Percentiles rank a stretch among this genome's conserved stretches.
These are phyloP conservation scores for Archocentrus centrarchus DNA, from an alignment of 2,113 vertebrate species.

Conservation along the genomic window DNA sequence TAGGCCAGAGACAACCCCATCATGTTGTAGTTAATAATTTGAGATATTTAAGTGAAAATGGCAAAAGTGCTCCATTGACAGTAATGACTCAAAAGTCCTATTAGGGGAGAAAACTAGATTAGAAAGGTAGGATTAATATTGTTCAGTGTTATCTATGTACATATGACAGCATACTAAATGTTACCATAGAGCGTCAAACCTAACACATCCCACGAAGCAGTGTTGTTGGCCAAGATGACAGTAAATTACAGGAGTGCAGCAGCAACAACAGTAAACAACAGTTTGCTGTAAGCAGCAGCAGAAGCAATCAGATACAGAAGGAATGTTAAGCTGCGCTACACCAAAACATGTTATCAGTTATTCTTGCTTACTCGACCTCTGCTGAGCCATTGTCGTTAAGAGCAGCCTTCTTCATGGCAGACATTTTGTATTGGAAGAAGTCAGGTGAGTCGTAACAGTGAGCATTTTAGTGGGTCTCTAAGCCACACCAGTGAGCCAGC, in stretches of 20 bases:
- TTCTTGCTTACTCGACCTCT: conserved; percentile 41
- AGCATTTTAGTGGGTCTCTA: background rate
- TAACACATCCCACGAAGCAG: background rate
- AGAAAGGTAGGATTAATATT: background rate
- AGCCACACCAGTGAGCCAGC: background rate
- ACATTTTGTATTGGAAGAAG: background rate
- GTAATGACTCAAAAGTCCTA: background rate
- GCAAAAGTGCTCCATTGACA: conserved; percentile 18
- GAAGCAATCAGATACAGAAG: conserved; percentile 3
- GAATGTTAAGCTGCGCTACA: background rate
- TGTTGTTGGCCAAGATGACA: background rate
- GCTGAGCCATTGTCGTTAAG: conserved; percentile 20
- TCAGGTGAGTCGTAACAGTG: background rate
- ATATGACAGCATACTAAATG: background rate
- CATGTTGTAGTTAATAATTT: conserved; percentile 19
- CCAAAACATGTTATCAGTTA: conserved; percentile 29
- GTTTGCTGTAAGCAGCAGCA: background rate
- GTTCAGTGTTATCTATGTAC: background rate
- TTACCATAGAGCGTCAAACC: background rate
- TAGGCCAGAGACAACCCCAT: conserved; percentile 14
- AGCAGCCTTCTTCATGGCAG: conserved; percentile 8
- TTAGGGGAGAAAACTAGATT: background rate
- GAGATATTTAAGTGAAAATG: conserved; percentile 20
- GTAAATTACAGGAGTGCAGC: background rate
- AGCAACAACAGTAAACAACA: background rate